Evolutionary conservation across 2,113 vertebrate species (phyloP).

Genomic region (Pogonocichla stellata): DNA sequence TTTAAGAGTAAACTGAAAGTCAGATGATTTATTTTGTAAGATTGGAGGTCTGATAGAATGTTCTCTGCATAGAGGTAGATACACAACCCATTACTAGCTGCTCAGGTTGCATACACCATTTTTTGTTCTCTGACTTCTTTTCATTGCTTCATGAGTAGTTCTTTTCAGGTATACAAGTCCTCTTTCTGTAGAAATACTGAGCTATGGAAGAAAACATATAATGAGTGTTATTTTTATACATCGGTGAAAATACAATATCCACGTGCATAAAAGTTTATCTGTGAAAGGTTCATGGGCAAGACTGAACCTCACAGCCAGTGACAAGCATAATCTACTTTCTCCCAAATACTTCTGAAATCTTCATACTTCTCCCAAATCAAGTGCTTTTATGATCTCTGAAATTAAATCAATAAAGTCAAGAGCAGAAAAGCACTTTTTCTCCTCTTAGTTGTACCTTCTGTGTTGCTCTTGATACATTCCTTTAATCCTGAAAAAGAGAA

Average conservation of each 20-base stretch:
- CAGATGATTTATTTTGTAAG: not conserved
- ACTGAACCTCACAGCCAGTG: not conserved
- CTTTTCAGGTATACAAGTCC: not conserved
- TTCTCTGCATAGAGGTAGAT: not conserved
- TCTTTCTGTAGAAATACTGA: not conserved
- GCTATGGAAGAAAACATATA: not conserved
- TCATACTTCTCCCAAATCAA: not conserved
- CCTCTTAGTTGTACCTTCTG: not conserved
- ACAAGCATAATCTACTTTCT: not conserved
- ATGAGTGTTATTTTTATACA: not conserved
- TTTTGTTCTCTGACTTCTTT: not conserved
- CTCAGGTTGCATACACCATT: not conserved
- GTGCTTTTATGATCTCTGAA: not conserved
- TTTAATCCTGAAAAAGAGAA: slow-evolving; percentile 2
- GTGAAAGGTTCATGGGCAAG: not conserved
- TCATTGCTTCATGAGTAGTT: not conserved
- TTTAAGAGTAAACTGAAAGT: not conserved
- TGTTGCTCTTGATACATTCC: not conserved
- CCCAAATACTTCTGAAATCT: not conserved
- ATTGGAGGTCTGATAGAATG: not conserved
- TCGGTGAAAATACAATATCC: not conserved
- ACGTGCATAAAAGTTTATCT: not conserved
- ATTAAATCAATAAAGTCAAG: not conserved
- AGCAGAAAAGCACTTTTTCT: not conserved
- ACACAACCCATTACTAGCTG: accelerated